Conservation (phyloP, 2,113 vertebrate genomes). For the Progne subis region DNA sequence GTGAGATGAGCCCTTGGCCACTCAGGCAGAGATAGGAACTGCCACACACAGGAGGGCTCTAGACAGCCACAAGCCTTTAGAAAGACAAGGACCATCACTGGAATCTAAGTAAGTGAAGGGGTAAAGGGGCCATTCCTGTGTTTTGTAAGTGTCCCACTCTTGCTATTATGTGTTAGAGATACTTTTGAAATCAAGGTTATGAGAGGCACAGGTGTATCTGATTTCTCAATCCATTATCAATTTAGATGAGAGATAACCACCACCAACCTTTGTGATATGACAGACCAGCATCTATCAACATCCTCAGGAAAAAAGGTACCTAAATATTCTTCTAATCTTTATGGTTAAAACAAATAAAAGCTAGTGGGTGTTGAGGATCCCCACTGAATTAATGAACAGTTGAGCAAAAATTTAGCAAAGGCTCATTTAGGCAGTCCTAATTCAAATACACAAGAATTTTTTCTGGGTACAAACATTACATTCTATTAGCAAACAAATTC, state of each 20-base stretch:
- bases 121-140: not conserved
- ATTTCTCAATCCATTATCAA: conserved; percentile 25
- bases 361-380: not conserved
- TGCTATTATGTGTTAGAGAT: not conserved
- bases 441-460: not conserved
- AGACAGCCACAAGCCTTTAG: not conserved
- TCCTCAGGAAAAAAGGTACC: not conserved
- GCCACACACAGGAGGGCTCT: not conserved
- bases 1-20: not conserved
- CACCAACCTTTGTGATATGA: not conserved
- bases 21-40: not conserved
- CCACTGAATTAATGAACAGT: not conserved
- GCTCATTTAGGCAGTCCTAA: not conserved
- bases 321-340: not conserved
- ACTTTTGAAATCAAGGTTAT: conserved; percentile 9
- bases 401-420: not conserved
- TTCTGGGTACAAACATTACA: not conserved
- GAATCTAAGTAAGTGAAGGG: not conserved
- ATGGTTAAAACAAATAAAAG: not conserved
- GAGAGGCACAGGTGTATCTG: not conserved
- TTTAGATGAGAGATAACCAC: not conserved
- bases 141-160: not conserved
- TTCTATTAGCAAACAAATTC: not conserved
- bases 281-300: not conserved
- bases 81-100: not conserved